A percentile compares a stretch with the other conserved stretches of the same genome.
phyloP scores from a whole-genome alignment of 2,113 vertebrate species.

The mouse (Mus musculus) region GRCm39 chrX:93369001-93369500 shows the following conservation, averaged over 20 bases:
- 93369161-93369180: background rate
- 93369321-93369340: background rate
- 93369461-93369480: background rate
- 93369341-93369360: background rate
- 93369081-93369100: background rate
- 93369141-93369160: constrained; percentile 30
- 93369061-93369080: background rate
- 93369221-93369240: background rate
- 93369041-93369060: background rate
- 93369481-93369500: background rate
- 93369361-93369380: background rate
- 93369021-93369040: background rate
- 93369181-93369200: background rate
- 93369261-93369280: background rate
- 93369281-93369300: background rate
- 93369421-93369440: background rate
- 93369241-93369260: background rate
- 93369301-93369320: background rate
- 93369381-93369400: constrained; percentile 20
- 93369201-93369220: background rate
- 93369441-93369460: constrained; percentile 12
- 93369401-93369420: background rate
- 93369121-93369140: constrained; percentile 44
- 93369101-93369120: no score
- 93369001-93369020: background rate